Conservation (phyloP, 2,888 invertebrate species). For the Nemotelus nigrinus region DNA sequence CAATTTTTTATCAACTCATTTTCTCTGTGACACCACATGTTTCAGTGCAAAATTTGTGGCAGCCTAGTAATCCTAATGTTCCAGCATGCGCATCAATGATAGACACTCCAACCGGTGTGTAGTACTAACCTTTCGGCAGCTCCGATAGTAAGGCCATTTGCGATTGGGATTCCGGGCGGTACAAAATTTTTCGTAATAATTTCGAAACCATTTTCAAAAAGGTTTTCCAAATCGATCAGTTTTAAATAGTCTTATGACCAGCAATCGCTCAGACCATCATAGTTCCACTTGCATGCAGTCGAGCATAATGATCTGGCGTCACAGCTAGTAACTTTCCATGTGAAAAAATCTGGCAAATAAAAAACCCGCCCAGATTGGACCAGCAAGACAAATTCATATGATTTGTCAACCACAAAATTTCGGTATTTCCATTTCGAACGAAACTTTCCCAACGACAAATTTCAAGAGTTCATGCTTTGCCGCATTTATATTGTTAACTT, state of each 20-base stretch:
- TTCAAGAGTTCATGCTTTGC: conserved; percentile 79
- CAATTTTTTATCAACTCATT: conserved; percentile 64
- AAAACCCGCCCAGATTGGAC: conserved; percentile 81
- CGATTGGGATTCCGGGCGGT: conserved; percentile 78
- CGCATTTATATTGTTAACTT: conserved; percentile 83
- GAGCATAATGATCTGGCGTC: conserved; percentile 88
- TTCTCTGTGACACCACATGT: conserved; percentile 64
- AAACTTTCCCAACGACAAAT: conserved; percentile 91
- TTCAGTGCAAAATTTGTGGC: conserved; percentile 66
- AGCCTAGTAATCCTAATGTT: conserved; percentile 85
- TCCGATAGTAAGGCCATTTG: conserved; percentile 69
- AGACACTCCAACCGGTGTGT: conserved; percentile 86
- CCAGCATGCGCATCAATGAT: conserved; percentile 97
- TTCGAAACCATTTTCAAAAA: conserved; percentile 72
- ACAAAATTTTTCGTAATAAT: conserved; percentile 76
- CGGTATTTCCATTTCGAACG: conserved; percentile 96
- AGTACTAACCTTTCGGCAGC: conserved; percentile 79
- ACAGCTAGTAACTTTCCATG: conserved; percentile 88
- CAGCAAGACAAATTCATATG: conserved; percentile 73
- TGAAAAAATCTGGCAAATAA: conserved; percentile 92
- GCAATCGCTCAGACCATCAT: conserved; percentile 72
- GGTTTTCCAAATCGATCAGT: conserved; percentile 78
- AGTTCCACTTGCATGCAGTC: conserved; percentile 94
- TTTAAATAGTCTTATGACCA: conserved; percentile 82
- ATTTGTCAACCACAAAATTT: conserved; percentile 93